Base-by-base conservation (phyloP, 2,797 vertebrate genomes). In the Novumbra hubbsi region DNA sequence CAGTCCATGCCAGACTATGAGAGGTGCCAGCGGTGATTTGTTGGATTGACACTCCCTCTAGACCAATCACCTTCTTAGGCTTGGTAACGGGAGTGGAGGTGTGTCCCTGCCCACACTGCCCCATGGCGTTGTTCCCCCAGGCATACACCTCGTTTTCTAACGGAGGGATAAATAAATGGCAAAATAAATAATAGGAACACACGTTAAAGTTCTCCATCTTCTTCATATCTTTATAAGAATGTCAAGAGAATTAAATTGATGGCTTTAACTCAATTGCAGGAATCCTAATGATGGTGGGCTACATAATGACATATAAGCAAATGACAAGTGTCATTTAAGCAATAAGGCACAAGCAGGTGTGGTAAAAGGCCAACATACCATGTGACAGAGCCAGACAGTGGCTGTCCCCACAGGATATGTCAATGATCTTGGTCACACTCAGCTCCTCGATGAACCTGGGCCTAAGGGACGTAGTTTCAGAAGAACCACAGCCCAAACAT, bases 61-160 rank as follows among this genome's bases (percentile, higher is more conserved):
- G 69, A 73, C 89, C 88, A 76, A 89, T 86, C 79, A 90, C 89
- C 70, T 90, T 90, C 78, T 88, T 90, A 6, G 89, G 89, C 76
- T 90, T 90, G 76, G 88, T 87, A 73, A 90, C 80, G 11, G 88
- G 89, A 1, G 88, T 90, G 5, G 88, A 88, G 30, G 89, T 88
- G 76, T 90, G 89, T 3, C 89, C 88, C 75, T 90, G 89, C 11
- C 89, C 89, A 75, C 89, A 90, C 74, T 90, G 89, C 1, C 89
- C 89, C 89, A 90, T 90, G 78, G 89, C 88, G 32, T 90, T 90
- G 80, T 90, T 90, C 12, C 89, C 89, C 89, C 89, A 90, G 12
- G 89, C 88, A 55, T 89, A 90, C 52, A 90, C 89, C 76, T 90
- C 89, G 32, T 90, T 90, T 71, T 90, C 89, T 90, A 63, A n/a